phyloP scores from a whole-genome alignment of 1,140 invertebrate genomes.

The Monomorium pharaonis region DNA sequence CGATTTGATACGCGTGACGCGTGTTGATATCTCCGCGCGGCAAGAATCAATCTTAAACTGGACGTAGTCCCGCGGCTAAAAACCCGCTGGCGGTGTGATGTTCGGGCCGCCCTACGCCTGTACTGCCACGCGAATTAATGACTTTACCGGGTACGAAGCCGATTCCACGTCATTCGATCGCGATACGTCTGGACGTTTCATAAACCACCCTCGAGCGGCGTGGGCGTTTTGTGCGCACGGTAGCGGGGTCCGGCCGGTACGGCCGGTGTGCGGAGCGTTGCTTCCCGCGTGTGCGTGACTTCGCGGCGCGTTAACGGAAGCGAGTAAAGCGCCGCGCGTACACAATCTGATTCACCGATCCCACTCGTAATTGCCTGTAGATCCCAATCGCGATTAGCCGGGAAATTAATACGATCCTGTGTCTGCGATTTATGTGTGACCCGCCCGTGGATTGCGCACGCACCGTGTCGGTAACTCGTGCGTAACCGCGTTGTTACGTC shows the following conservation, averaged over 20 bases:
- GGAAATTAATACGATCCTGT: conserved; percentile 82
- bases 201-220: conserved; percentile 60
- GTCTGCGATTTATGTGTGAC: conserved; percentile 78
- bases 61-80: not conserved
- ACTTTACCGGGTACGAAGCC: conserved; percentile 27
- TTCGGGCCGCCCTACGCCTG: conserved; percentile 18
- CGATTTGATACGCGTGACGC: not conserved
- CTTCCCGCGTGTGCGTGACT: conserved; percentile 77
- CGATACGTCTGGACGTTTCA: conserved; percentile 66
- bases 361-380: conserved; percentile 83
- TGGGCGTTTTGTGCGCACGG: conserved; percentile 50
- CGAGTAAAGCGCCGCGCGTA: conserved; percentile 76
- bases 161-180: conserved; percentile 64
- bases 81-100: not conserved
- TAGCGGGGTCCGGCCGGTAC: not conserved
- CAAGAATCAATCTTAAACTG: not conserved
- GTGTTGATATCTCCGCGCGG: not conserved
- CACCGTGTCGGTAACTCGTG: conserved; percentile 51
- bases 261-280: not conserved
- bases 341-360: conserved; percentile 80
- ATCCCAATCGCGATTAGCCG: conserved; percentile 82
- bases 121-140: conserved; percentile 44
- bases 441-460: conserved; percentile 69
- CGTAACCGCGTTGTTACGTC: conserved; percentile 40
- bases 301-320: conserved; percentile 80